These are phyloP conservation scores for Drosophila kuntzei DNA, from an alignment of 2,888 invertebrate species.

Conservation along the genomic window DNA sequence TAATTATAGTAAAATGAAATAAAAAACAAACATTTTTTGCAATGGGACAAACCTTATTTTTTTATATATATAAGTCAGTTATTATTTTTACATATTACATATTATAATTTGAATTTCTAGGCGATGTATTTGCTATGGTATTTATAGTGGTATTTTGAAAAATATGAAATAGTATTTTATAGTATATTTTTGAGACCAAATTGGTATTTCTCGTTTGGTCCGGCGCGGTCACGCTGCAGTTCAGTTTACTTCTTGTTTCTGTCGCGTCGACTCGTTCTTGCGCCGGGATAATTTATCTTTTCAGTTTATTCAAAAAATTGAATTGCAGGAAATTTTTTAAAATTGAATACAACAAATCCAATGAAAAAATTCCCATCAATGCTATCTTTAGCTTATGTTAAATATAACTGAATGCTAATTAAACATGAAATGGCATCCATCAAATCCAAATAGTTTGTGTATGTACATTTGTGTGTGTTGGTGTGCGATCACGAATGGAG, in stretches of 20 bases:
- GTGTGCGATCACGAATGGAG: constrained; percentile 32
- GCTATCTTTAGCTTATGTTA: not conserved
- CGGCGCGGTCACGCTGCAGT: too few species aligned
- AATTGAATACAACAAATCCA: not conserved
- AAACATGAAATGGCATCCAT: not conserved
- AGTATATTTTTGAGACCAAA: too few species aligned
- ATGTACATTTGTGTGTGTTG: not conserved
- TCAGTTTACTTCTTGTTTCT: constrained; percentile 40
- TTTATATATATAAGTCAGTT: too few species aligned
- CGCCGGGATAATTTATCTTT: constrained; percentile 40
- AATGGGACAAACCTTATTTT: too few species aligned
- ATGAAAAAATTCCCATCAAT: not conserved
- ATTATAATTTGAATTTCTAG: too few species aligned
- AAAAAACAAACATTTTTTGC: too few species aligned
- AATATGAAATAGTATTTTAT: too few species aligned
- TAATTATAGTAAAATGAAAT: too few species aligned
- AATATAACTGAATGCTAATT: constrained; percentile 5
- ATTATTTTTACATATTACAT: too few species aligned
- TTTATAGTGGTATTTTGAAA: too few species aligned
- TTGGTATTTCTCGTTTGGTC: too few species aligned
- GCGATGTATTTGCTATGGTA: too few species aligned
- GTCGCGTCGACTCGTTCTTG: constrained; percentile 34
- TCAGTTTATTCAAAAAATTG: constrained; percentile 26
- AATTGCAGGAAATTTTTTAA: not conserved
- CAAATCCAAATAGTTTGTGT: constrained; percentile 6